Base-by-base conservation (phyloP, 2,888 invertebrate genomes). In the Metellina segmentata region DNA sequence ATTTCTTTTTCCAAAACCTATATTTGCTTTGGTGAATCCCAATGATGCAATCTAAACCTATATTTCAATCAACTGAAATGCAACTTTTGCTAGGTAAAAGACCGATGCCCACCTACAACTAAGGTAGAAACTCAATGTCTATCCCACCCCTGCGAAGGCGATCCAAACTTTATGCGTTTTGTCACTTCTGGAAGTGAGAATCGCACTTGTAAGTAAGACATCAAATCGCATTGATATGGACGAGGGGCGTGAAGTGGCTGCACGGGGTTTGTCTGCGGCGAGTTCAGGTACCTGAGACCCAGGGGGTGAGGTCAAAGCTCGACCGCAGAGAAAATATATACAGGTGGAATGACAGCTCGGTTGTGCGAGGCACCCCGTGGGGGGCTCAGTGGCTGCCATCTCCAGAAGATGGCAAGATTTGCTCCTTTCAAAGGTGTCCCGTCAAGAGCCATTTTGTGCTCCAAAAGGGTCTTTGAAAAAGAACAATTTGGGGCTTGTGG, bases 281-380 rank as follows among this genome's bases (percentile, higher is more conserved):
- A 75, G 16, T 16, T 70, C 19, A 48, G 81, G 34, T 34, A 34
- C 34, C 34, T 34, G 34, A 34, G 69, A 52, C 61, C 90, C 90
- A 72, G 91, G 91, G 91, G 91, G 91, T 83, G 49, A 72, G 91
- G 87, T 88, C 87, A 88, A 83, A 91, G 83, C 83, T 72, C 83
- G 49, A 71, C 8, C 71, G 86, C 71, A 75, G 81, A 75, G 75
- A 86, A 91, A 87, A 91, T 91, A 91, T 91, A 87, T 87, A 88
- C 87, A 90, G 85, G 82, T 48, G 71, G 81, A 87, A 34, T 91
- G 91, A 91, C 91, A 91, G 91, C 81, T 83, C 71, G 83, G 74
- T 53, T 72, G 34, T 82, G 89, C 34, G 89, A 82, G 70, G n/a
- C 52, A 9, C 53, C 61, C 89, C 34, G 70, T 70, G 53, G 89